These are phyloP conservation scores for Platypus cylindrus DNA, from an alignment of 2,888 invertebrate genomes.

Conservation along the genomic window DNA sequence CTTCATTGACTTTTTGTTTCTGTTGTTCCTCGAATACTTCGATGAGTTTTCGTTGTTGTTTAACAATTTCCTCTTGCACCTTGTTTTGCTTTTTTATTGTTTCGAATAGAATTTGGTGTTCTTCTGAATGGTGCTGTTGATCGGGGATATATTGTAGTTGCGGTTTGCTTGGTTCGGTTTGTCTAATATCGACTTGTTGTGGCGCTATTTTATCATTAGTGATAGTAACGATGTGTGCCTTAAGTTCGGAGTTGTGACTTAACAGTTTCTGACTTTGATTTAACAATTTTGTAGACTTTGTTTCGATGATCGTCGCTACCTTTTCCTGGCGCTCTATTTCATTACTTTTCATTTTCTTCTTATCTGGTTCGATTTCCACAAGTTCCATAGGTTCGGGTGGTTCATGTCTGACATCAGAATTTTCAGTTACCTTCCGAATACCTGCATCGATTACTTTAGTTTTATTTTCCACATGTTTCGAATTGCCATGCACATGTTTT, in stretches of 20 bases:
- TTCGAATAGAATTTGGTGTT: conserved; percentile 41
- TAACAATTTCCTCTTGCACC: conserved; percentile 53
- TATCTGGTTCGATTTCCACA: conserved; percentile 14
- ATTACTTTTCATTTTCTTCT: conserved; percentile 1
- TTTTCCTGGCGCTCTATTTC: background rate
- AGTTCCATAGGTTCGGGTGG: conserved; percentile 33
- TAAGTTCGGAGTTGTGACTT: conserved; percentile 3
- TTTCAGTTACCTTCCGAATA: conserved; percentile 17
- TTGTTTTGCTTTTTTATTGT: conserved; percentile 55
- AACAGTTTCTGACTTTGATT: background rate
- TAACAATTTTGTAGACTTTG: background rate
- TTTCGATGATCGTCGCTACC: background rate
- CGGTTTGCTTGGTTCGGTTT: conserved; percentile 24
- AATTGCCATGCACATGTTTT: background rate
- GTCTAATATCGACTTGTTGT: conserved; percentile 33
- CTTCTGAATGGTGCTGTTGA: conserved; percentile 25
- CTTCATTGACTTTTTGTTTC: conserved; percentile 23
- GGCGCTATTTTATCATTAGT: conserved; percentile 36
- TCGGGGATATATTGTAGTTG: too few species aligned
- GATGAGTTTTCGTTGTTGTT: conserved; percentile 44
- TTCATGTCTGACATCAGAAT: conserved; percentile 31
- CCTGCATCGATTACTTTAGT: background rate
- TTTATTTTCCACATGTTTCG: background rate
- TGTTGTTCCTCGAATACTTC: conserved; percentile 22
- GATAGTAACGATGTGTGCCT: conserved; percentile 36